phyloP scores from a whole-genome alignment of 2,888 invertebrate genomes.

The Hypomecis atomaria region DNA sequence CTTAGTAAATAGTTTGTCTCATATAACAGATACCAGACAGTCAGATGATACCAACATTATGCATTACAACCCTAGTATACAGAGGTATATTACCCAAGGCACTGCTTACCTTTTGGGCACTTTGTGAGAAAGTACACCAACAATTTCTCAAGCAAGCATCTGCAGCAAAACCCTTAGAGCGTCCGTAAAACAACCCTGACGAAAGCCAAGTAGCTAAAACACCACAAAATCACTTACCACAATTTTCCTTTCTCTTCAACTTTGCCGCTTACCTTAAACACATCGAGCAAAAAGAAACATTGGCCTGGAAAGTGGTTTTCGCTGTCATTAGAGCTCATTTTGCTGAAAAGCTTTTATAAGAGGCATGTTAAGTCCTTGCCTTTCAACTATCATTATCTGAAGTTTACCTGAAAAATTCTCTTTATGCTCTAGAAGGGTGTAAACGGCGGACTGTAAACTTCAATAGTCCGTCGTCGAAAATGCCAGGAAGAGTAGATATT shows the following conservation, averaged over 20 bases:
- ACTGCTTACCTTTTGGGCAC: neutral
- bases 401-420: slow-evolving; percentile 58
- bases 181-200: slow-evolving; percentile 25
- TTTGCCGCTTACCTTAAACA: slow-evolving; percentile 53
- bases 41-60: no score
- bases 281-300: slow-evolving; percentile 66
- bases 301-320: slow-evolving; percentile 68
- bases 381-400: slow-evolving; percentile 67
- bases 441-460: neutral
- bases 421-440: slow-evolving; percentile 25
- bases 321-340: slow-evolving; percentile 72
- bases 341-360: slow-evolving; percentile 66
- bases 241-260: slow-evolving; percentile 39
- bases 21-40: no score
- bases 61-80: no score
- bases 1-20: no score
- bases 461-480: no score
- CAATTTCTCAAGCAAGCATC: slow-evolving; percentile 15
- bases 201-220: slow-evolving; percentile 34
- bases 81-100: no score
- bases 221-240: slow-evolving; percentile 43
- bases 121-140: slow-evolving; percentile 7
- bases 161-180: slow-evolving; percentile 11
- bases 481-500: no score
- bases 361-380: slow-evolving; percentile 55